A percentile compares a stretch with the other conserved stretches of the same genome.
Evolutionary conservation across 2,888 invertebrate genomes (phyloP).

Genomic region (Nebria salina): DNA sequence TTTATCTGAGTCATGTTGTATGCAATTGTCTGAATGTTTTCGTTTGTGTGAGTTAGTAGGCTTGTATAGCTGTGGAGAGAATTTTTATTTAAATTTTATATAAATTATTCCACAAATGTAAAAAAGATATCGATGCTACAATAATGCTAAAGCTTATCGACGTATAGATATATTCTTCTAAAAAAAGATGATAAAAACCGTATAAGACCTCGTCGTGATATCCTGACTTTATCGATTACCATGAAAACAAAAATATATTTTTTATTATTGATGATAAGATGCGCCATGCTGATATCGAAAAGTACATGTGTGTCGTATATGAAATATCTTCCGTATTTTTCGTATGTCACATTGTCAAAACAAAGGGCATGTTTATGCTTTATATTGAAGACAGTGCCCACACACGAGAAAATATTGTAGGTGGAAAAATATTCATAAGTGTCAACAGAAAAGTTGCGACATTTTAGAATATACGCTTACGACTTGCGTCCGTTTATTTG

Average conservation of each 20-base stretch:
- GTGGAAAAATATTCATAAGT: not conserved
- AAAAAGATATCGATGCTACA: not conserved
- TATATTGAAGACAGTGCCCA: no score
- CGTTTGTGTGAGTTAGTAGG: not conserved
- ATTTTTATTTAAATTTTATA: not conserved
- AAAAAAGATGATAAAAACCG: not conserved
- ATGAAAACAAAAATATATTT: not conserved
- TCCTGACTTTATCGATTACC: not conserved
- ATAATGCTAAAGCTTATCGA: not conserved
- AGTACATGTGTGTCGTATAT: not conserved
- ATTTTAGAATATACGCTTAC: not conserved
- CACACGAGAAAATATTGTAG: not conserved
- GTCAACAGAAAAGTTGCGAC: not conserved
- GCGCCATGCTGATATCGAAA: not conserved
- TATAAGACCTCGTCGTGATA: not conserved
- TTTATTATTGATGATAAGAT: not conserved
- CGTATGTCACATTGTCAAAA: not conserved
- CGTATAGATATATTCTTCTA: not conserved
- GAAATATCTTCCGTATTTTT: not conserved
- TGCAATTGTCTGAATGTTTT: not conserved
- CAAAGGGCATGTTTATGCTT: no score
- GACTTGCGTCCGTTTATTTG: not conserved
- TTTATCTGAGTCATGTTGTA: not conserved
- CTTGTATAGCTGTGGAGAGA: not conserved
- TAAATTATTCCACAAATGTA: not conserved